Evolutionary conservation across 64 coral and sea anemone species (phyloP).

Genomic region (Cladopsammia gracilis): DNA sequence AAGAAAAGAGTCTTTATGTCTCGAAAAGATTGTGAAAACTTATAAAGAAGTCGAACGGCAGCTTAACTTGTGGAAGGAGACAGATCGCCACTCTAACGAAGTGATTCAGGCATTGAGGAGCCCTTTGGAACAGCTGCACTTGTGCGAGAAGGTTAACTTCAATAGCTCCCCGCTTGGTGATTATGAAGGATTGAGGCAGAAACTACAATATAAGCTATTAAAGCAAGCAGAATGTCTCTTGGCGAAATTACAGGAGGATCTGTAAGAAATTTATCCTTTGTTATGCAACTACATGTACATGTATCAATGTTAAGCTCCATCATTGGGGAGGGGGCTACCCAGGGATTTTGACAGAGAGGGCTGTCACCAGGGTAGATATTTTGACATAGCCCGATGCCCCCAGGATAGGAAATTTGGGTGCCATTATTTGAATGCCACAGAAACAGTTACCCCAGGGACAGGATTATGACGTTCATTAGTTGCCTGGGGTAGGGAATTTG

Average conservation of each 20-base stretch:
- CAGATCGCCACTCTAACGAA: conserved; percentile 8
- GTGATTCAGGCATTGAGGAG: conserved; percentile 21
- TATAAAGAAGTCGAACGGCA: background rate
- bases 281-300: too few relatives aligned
- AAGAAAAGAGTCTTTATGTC: background rate
- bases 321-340: too few relatives aligned
- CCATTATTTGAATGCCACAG: too few relatives aligned
- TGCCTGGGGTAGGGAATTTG: too few relatives aligned
- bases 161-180: background rate
- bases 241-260: background rate
- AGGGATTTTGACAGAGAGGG: too few relatives aligned
- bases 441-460: too few relatives aligned
- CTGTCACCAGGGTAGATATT: too few relatives aligned
- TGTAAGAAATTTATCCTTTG: conserved; percentile 8
- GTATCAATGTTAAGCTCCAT: too few relatives aligned
- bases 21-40: conserved; percentile 16
- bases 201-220: conserved; percentile 14
- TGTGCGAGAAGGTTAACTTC: conserved; percentile 9
- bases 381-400: too few relatives aligned
- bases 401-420: too few relatives aligned
- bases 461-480: too few relatives aligned
- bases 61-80: conserved; percentile 39
- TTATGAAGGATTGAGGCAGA: conserved; percentile 8
- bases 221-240: conserved; percentile 24
- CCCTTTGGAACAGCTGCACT: conserved; percentile 17